phyloP scores from a whole-genome alignment of 2,888 invertebrate species.

The Merodon equestris region DNA sequence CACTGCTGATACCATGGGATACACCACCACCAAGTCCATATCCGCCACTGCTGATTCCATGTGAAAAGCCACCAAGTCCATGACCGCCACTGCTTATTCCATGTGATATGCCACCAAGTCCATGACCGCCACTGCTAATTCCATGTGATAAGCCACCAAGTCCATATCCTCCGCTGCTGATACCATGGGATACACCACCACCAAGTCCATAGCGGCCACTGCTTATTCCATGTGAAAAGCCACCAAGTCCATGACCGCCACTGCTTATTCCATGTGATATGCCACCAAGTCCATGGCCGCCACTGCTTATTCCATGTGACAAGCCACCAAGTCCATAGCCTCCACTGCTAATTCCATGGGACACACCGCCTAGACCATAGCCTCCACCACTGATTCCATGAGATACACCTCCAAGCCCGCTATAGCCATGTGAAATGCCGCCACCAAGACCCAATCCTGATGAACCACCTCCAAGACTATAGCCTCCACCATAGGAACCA shows the following conservation, averaged over 20 bases:
- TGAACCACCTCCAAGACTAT: constrained; percentile 25
- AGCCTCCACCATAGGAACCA: constrained; percentile 6
- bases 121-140: neutral
- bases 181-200: constrained; percentile 15
- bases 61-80: constrained; percentile 26
- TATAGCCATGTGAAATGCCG: constrained; percentile 9
- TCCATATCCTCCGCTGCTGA: neutral
- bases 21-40: constrained; percentile 10
- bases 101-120: neutral
- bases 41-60: constrained; percentile 1
- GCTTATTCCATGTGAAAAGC: constrained; percentile 5
- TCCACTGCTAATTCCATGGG: constrained; percentile 11
- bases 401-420: constrained; percentile 3
- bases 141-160: constrained; percentile 7
- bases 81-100: too few species aligned
- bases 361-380: constrained; percentile 27
- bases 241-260: too few species aligned
- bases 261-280: neutral
- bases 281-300: constrained; percentile 7
- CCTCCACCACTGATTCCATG: constrained; percentile 12
- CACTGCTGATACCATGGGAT: too few species aligned
- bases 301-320: constrained; percentile 6
- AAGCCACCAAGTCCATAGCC: neutral
- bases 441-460: constrained; percentile 18
- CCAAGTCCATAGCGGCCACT: constrained; percentile 33